phyloP scores from a whole-genome alignment of 2,113 vertebrate species.

The Lepus timidus region DNA sequence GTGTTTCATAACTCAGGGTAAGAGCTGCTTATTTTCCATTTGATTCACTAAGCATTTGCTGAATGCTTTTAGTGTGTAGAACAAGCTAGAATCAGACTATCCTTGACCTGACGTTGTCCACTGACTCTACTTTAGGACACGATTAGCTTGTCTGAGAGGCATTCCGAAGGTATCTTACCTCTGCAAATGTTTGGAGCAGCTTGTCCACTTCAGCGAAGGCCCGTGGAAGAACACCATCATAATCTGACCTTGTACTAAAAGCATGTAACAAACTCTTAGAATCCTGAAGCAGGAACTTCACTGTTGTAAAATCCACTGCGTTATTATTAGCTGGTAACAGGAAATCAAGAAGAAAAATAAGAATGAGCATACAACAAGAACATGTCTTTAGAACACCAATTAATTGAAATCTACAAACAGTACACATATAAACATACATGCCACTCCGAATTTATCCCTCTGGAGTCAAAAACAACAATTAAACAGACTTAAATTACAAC shows the following conservation, averaged over 20 bases:
- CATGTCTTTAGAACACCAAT: conserved; percentile 19
- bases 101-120: not conserved
- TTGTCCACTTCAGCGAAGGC: conserved; percentile 87
- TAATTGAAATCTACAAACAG: conserved; percentile 38
- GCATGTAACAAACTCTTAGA: conserved; percentile 89
- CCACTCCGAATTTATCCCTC: not conserved
- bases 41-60: conserved; percentile 41
- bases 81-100: conserved; percentile 32
- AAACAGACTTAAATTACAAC: not conserved
- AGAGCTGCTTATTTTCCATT: not conserved
- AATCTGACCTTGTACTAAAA: conserved; percentile 90
- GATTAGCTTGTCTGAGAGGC: not conserved
- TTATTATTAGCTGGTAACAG: conserved; percentile 83
- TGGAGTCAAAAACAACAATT: conserved; percentile 38
- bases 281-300: conserved; percentile 84
- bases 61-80: conserved; percentile 32
- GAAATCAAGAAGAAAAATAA: conserved; percentile 53
- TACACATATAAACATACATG: not conserved
- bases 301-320: conserved; percentile 76
- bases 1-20: not conserved
- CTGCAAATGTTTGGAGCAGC: conserved; percentile 81
- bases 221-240: conserved; percentile 86
- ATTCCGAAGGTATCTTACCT: conserved; percentile 86
- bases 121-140: not conserved
- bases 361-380: conserved; percentile 5